Percentiles rank a stretch among this genome's conserved stretches.
Evolutionary conservation across 2,797 vertebrate genomes (phyloP).

Genomic region (Helostoma temminkii): DNA sequence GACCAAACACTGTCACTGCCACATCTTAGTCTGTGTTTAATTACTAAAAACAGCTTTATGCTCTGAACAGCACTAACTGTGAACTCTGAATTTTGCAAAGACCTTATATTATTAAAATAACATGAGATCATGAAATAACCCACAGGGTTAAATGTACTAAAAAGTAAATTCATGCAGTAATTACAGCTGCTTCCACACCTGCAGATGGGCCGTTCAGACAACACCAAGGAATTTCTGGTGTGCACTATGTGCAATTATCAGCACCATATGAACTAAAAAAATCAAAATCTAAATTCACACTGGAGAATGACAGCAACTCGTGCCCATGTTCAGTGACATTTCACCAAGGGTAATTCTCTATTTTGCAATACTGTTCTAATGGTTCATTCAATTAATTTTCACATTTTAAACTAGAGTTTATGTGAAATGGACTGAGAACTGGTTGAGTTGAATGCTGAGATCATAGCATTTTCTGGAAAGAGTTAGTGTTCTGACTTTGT

Average conservation of each 20-base stretch:
- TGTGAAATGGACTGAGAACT: neutral
- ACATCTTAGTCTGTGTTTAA: neutral
- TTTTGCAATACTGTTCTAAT: neutral
- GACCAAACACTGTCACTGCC: neutral
- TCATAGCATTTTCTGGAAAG: neutral
- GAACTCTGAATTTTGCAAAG: too few species aligned
- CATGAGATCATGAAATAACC: neutral
- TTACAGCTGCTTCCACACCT: neutral
- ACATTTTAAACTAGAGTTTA: neutral
- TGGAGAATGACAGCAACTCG: neutral
- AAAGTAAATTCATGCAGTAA: neutral
- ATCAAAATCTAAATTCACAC: neutral
- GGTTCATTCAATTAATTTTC: neutral
- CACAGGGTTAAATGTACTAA: neutral
- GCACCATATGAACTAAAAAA: too few species aligned
- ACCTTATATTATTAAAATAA: neutral
- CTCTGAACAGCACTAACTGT: neutral
- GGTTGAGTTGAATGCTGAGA: conserved; percentile 4
- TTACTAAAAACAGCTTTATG: neutral
- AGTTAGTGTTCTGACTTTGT: neutral
- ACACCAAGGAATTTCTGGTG: neutral
- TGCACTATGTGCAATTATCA: neutral
- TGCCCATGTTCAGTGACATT: neutral
- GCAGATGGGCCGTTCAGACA: neutral
- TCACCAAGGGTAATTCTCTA: neutral